Evolutionary conservation across 2,113 vertebrate species (phyloP), one percentile per base, ranked within the genome.

Genomic region (Tetrax tetrax): DNA sequence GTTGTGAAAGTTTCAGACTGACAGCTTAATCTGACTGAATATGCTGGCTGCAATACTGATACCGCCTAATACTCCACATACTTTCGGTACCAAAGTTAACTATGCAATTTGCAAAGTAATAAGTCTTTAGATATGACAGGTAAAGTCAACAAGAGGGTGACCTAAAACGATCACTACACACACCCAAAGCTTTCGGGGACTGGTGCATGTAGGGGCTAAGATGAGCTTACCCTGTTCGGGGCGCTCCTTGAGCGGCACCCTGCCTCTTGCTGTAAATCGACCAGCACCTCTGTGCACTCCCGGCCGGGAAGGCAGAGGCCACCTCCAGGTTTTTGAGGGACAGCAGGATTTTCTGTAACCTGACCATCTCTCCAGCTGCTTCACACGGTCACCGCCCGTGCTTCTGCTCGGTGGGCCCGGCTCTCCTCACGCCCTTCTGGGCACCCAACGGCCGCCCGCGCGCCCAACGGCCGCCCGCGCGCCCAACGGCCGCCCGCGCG

Each of bases 201-300:
- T 11, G 6, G n/a, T 6, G 28, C 17, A 0, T 0, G 29, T 0
- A 1, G 57, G 35, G 31, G 23, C 50, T 1, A 12, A 27, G 54
- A 35, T 1, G 12, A 14, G 18, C 25, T 14, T 12, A 12, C 56
- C 48, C 45, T 3, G 33, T n/a, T 2, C 2, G 14, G 29, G 56
- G 14, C 4, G 33, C 54, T 14, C n/a, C 24, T 23, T 2, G 33
- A 10, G 61, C 38, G 5, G 35, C 23, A 5, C 18, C 54, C 45
- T 14, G 20, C 9, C n/a, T 19, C 45, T 6, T 5, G 38, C 33
- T 10, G 38, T 3, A 25, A 18, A 11, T 2, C 6, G 6, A 12
- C 27, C 54, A 2, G n/a, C 33, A 15, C 9, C 37, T 2, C 25
- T 6, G 24, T 14, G 14, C 14, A 1, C 66, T 29, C 23, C 20